Evolutionary conservation across 2,113 vertebrate genomes (phyloP).

Genomic region (Malurus cyaneus): DNA sequence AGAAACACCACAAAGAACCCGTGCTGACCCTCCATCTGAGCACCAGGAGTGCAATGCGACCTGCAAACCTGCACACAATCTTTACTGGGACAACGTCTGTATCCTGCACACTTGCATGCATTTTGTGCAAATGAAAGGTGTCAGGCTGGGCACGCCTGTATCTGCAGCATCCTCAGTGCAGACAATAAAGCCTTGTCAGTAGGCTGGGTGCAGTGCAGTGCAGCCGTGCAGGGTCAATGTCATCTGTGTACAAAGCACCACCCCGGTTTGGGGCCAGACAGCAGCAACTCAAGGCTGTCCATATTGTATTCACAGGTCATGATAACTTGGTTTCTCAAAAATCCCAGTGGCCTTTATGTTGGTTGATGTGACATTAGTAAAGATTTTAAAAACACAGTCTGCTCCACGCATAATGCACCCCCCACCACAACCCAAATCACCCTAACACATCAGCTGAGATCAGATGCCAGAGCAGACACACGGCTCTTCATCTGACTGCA

Average conservation of each 20-base stretch:
- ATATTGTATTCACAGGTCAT: neutral
- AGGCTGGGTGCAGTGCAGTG: neutral
- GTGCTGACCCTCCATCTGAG: rapidly evolving
- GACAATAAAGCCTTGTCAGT: neutral
- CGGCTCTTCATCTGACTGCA: neutral
- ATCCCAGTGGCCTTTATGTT: neutral
- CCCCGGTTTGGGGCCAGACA: neutral
- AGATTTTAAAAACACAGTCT: neutral
- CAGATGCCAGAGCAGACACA: neutral
- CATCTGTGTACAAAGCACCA: neutral
- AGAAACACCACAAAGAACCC: neutral
- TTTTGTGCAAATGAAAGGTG: neutral
- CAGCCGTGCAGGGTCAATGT: neutral
- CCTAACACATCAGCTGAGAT: neutral
- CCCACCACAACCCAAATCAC: neutral
- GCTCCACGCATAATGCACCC: neutral
- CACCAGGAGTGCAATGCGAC: neutral
- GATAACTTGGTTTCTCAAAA: neutral
- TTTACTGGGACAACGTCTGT: neutral
- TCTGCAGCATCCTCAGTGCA: neutral
- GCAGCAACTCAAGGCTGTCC: rapidly evolving
- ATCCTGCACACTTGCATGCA: rapidly evolving
- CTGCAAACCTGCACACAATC: rapidly evolving
- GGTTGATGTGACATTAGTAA: neutral
- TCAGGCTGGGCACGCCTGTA: neutral